Conservation (phyloP, 2,888 invertebrate species). For the Drosophila picticornis region DNA sequence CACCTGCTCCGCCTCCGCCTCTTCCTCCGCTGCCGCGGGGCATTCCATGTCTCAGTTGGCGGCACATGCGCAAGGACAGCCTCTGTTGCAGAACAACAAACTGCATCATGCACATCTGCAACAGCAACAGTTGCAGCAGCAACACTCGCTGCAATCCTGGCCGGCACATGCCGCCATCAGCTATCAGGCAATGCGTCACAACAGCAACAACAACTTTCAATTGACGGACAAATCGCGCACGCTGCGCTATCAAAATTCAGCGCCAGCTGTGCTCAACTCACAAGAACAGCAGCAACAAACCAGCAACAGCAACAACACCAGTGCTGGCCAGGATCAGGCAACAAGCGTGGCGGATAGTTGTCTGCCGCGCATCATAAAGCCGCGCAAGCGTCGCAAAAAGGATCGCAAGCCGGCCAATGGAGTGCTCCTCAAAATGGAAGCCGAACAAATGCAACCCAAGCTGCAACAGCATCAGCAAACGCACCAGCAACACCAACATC, state of each 20-base stretch:
- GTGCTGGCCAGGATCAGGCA: conserved; percentile 20
- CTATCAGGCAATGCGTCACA: conserved; percentile 49
- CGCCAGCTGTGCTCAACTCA: conserved; percentile 69
- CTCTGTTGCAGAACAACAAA: conserved; percentile 87
- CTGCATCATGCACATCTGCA: conserved; percentile 71
- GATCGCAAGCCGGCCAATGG: conserved; percentile 91
- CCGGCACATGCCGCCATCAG: conserved; percentile 41
- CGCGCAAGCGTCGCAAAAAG: conserved; percentile 95
- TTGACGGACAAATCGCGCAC: conserved; percentile 65
- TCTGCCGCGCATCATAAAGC: conserved; percentile 95
- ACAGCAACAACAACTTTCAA: conserved; percentile 35
- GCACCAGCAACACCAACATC: conserved; percentile 11
- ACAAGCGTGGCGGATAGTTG: conserved; percentile 88
- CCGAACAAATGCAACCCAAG: conserved; percentile 58
- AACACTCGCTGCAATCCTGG: conserved; percentile 38
- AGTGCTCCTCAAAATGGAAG: conserved; percentile 72
- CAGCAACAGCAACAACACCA: conserved; percentile 14
- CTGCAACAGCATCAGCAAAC: conserved; percentile 32
- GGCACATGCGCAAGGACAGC: conserved; percentile 93
- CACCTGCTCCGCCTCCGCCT: conserved; percentile 12
- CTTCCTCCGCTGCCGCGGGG: conserved; percentile 1
- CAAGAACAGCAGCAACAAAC: conserved; percentile 34
- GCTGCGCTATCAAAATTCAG: conserved; percentile 81
- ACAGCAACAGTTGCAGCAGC: conserved; percentile 79
- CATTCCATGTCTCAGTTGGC: conserved; percentile 89